Evolutionary conservation across 2,888 invertebrate genomes (phyloP).

Genomic region (Leucoma salicis): DNA sequence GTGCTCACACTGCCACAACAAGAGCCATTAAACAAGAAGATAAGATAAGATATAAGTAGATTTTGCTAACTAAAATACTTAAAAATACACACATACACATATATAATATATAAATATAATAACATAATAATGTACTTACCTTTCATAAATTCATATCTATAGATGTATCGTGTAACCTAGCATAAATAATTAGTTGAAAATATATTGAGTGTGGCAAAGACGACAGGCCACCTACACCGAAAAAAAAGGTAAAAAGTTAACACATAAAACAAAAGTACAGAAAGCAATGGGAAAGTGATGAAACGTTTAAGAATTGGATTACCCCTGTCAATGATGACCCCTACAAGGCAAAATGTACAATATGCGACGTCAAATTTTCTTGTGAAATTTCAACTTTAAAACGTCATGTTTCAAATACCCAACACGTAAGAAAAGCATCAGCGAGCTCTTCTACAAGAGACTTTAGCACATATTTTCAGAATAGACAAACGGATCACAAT

Average conservation of each 20-base stretch:
- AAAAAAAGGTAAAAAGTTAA: background rate
- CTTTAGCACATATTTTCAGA: background rate
- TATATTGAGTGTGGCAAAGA: no score
- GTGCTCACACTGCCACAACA: no score
- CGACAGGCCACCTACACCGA: background rate
- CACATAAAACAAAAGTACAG: constrained; percentile 1
- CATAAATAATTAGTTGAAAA: no score
- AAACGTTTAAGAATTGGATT: background rate
- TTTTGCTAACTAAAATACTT: no score
- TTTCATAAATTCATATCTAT: no score
- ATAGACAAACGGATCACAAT: background rate
- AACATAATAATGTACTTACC: no score
- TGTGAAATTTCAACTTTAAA: constrained; percentile 6
- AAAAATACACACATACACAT: no score
- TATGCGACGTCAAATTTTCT: constrained; percentile 1
- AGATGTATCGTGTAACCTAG: no score
- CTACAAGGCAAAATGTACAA: constrained; percentile 3
- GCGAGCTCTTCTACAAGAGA: background rate
- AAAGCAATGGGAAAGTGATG: constrained; percentile 1
- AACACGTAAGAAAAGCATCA: background rate
- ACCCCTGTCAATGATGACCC: background rate
- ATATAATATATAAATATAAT: no score
- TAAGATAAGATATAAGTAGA: no score
- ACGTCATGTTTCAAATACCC: background rate
- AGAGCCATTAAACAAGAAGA: no score